phyloP scores from a whole-genome alignment of 64 coral and sea anemone species.

The Pocillopora verrucosa region DNA sequence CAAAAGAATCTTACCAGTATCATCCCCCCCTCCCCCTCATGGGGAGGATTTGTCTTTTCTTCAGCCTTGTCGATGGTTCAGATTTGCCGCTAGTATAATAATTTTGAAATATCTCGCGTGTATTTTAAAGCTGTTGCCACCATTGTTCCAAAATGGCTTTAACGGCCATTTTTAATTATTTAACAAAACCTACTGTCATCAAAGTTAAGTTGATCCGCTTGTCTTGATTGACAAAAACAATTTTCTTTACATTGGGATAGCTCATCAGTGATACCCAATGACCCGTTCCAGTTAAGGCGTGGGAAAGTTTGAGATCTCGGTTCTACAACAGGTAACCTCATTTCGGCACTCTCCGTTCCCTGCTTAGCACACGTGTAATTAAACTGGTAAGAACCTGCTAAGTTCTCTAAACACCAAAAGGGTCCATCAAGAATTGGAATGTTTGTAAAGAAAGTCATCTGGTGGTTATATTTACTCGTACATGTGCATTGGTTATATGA shows the following conservation, averaged over 20 bases:
- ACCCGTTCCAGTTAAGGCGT: not conserved
- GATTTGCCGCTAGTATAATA: no score
- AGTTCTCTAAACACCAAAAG: not conserved
- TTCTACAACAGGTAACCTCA: not conserved
- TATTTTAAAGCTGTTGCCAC: no score
- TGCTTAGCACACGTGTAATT: not conserved
- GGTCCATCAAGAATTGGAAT: not conserved
- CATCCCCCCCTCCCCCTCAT: no score
- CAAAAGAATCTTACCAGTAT: no score
- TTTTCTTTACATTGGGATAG: not conserved
- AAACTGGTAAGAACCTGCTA: not conserved
- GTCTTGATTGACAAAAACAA: not conserved
- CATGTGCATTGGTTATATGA: slow-evolving; percentile 1
- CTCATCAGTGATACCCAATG: no score
- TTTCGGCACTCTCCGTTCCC: not conserved
- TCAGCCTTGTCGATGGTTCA: no score
- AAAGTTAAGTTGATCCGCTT: no score
- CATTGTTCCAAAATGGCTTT: no score
- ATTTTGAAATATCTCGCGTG: no score
- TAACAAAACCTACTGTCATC: no score
- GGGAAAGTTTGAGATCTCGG: not conserved
- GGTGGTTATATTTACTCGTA: slow-evolving; percentile 19
- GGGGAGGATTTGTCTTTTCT: no score
- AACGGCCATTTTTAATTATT: no score
- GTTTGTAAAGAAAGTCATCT: not conserved